Base-by-base conservation (phyloP, 2,797 vertebrate genomes). In the Sus cebifrons region DNA sequence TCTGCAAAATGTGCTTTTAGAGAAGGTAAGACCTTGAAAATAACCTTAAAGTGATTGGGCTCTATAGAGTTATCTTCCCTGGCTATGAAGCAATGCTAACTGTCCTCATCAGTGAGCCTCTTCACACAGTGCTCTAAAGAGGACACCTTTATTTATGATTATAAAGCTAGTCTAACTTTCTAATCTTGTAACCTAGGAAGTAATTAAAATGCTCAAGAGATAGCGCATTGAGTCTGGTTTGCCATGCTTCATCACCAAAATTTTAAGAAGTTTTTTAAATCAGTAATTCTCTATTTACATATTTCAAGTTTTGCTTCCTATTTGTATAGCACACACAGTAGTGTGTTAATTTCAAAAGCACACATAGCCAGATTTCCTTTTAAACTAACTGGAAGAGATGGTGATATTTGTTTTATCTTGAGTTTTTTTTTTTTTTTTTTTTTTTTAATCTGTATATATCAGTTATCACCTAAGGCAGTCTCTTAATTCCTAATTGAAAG, bases 171-270 rank as follows among this genome's bases (percentile, higher is more conserved):
- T 85, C 54, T 78, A 18, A 65, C 78, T 81, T 94, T 91, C 54
- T 84, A 77, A 68, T 90, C 86, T 83, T 78, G 29, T 21, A 95
- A 84, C 25, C 54, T 91, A 75, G 58, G 20, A 91, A 94, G 64
- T 82, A 86, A 84, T 88, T 65, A 81, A 86, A 93, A 58, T 64
- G 17, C 77, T 86, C 14, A 20, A 12, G n/a, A 60, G 20, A 62
- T 4, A 70, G 40, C 60, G 44, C 12, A 25, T 60, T 14, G 84
- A 60, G 29, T 44, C 17, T 52, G 20, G 8, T 25, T 6, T 77
- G 23, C 29, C 67, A 0, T 52, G 71, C 32, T 93, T 93, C 16
- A 12, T 74, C 23, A 36, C 74, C 56, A 36, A 23, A 23, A 40
- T 20, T 86, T 84, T 73, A 40, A 73, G 64, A 12, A 29, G 7